Evolutionary conservation across 2,797 vertebrate genomes (phyloP), one percentile per base, ranked within the genome.

Genomic region (Sebastes minor): DNA sequence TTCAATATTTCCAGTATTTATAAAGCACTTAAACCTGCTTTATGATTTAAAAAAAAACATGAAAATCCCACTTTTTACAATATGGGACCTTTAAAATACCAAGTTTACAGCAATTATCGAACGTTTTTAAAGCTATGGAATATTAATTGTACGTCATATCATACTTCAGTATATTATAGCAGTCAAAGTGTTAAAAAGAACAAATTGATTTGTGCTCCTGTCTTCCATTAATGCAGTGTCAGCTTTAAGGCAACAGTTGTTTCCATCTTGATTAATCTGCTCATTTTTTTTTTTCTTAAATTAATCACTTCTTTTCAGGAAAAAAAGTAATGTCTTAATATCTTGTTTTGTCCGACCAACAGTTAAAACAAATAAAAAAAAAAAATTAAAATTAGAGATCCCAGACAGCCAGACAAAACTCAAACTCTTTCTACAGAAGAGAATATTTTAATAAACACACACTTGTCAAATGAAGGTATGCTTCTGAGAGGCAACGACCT

Each of bases 391-490:
- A 38, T 1, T 46, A 22, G 2, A 14, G 13, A 11, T 20, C 38
- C 38, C 38, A 42, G 13, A 42, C 38, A 42, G 13, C n/a, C 16
- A 61, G 4, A 85, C 72, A 70, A 27, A 66, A 57, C 6, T 56
- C 61, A 63, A 18, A 59, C 13, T 60, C n/a, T 76, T 87, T 83
- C 57, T 89, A 92, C 88, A 92, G 86, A 88, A 91, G 77, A 93
- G 71, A 80, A 86, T 82, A 85, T 80, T 93, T 94, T 94, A 93
- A 93, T 94, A 76, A 93, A 91, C 86, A 89, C 86, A 89, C 86
- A 85, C 75, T 74, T 73, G 72, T 92, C 78, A 85, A 89, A 87
- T 80, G 75, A 90, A 85, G 30, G 68, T 82, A 62, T 80, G 79
- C 35, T 64, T 78, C 75, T 69, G 80, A 76, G 79, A 76, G 74